These are phyloP conservation scores for Myotis davidii DNA, from an alignment of 2,113 vertebrate species.

Conservation along the genomic window DNA sequence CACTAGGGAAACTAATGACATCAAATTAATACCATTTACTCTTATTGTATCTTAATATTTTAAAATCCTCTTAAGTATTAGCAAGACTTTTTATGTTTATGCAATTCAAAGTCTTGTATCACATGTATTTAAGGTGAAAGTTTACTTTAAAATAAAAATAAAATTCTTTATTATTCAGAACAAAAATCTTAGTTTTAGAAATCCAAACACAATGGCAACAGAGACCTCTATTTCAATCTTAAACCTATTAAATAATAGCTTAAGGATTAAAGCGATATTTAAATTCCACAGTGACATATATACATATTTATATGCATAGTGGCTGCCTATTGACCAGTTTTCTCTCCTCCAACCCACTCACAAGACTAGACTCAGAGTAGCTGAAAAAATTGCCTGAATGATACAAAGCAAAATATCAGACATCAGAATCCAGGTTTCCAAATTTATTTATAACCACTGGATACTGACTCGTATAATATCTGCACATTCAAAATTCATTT, in stretches of 20 bases:
- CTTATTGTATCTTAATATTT: not conserved
- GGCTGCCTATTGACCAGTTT: not conserved
- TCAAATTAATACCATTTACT: slow-evolving; percentile 32
- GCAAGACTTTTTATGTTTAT: not conserved
- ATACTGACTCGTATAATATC: not conserved
- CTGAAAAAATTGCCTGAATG: not conserved
- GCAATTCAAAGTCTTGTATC: not conserved
- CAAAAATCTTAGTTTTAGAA: not conserved
- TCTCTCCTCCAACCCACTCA: not conserved
- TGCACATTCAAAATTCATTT: slow-evolving; percentile 4
- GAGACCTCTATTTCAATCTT: not conserved
- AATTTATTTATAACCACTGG: slow-evolving; percentile 1
- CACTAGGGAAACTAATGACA: not conserved
- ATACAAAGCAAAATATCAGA: not conserved
- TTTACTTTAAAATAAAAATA: slow-evolving; percentile 50
- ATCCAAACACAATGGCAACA: slow-evolving; percentile 4
- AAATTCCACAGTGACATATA: not conserved
- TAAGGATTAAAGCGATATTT: slow-evolving; percentile 23
- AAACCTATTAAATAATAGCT: not conserved
- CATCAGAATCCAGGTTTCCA: slow-evolving; percentile 46
- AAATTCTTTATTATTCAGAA: slow-evolving; percentile 1
- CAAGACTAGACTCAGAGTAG: not conserved
- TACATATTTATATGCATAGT: not conserved
- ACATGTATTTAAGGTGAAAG: not conserved
- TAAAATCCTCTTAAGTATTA: slow-evolving; percentile 7